phyloP scores from a whole-genome alignment of 2,113 vertebrate species.

The Malurus cyaneus region DNA sequence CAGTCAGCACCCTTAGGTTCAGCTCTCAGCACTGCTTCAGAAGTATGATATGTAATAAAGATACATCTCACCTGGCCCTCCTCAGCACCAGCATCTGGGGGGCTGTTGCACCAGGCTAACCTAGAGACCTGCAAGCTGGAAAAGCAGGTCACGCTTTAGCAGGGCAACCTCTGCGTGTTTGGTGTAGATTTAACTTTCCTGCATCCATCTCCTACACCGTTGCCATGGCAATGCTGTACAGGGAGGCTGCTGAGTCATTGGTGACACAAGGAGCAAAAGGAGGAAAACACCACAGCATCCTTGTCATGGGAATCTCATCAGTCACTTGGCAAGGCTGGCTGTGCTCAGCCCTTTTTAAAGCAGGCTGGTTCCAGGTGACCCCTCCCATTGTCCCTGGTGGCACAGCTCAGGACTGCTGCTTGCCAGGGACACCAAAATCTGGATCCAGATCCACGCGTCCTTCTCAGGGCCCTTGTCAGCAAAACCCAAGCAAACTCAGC shows the following conservation, averaged over 20 bases:
- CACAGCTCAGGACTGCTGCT: not conserved
- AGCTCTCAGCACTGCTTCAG: not conserved
- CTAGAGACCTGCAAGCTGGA: not conserved
- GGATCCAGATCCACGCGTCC: too few relatives aligned
- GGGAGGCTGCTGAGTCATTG: slow-evolving; percentile 1
- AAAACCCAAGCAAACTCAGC: not conserved
- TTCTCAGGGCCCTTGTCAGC: not conserved
- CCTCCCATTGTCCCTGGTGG: rapidly evolving
- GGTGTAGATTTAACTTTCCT: not conserved
- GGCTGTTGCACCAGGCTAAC: not conserved
- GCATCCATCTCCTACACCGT: not conserved
- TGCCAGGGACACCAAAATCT: not conserved
- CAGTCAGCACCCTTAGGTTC: not conserved
- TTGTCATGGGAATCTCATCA: not conserved
- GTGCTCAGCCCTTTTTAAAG: not conserved
- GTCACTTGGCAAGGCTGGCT: not conserved
- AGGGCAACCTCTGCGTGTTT: not conserved
- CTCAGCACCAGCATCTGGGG: not conserved
- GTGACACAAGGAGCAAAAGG: not conserved
- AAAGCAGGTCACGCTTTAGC: not conserved
- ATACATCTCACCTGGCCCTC: not conserved
- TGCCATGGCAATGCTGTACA: not conserved
- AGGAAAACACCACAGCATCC: not conserved
- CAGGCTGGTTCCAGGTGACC: not conserved
- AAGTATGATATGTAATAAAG: not conserved